phyloP scores from a whole-genome alignment of 2,113 vertebrate species.

The Rhegmatorhina hoffmannsi region DNA sequence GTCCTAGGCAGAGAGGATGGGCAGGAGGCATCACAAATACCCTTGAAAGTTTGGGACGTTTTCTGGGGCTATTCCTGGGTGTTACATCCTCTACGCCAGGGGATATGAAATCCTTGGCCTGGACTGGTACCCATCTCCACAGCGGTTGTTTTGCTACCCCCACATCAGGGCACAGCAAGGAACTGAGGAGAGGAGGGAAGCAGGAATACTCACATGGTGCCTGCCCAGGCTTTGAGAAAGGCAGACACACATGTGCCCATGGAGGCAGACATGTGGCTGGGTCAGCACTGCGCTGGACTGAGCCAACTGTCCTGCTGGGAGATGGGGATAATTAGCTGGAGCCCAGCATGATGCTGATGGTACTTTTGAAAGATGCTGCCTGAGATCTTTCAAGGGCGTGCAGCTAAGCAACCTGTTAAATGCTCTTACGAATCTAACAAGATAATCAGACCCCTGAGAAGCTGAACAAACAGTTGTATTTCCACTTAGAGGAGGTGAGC shows the following conservation, averaged over 20 bases:
- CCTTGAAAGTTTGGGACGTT: not conserved
- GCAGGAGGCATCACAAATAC: not conserved
- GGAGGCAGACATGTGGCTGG: not conserved
- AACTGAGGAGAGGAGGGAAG: not conserved
- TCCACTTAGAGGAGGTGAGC: not conserved
- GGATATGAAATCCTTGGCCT: not conserved
- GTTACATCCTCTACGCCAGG: not conserved
- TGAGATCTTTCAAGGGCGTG: slow-evolving; percentile 29
- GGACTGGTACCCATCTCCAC: not conserved
- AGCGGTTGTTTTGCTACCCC: not conserved
- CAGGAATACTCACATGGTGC: accelerated
- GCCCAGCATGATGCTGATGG: not conserved
- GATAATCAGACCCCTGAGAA: slow-evolving; percentile 57
- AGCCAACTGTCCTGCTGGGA: slow-evolving; percentile 4
- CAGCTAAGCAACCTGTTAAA: slow-evolving; percentile 46
- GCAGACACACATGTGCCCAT: not conserved
- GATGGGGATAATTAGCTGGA: slow-evolving; percentile 22
- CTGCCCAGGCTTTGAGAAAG: not conserved
- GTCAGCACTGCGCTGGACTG: not conserved
- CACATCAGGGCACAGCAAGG: not conserved
- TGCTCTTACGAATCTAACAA: slow-evolving; percentile 45
- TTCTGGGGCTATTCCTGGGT: accelerated
- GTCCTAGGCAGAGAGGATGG: not conserved
- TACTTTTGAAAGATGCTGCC: slow-evolving; percentile 23
- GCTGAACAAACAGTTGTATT: slow-evolving; percentile 49